Evolutionary conservation across 2,797 vertebrate genomes (phyloP), one percentile per base, ranked within the genome.

Genomic region (Enteromius thamalakanensis): DNA sequence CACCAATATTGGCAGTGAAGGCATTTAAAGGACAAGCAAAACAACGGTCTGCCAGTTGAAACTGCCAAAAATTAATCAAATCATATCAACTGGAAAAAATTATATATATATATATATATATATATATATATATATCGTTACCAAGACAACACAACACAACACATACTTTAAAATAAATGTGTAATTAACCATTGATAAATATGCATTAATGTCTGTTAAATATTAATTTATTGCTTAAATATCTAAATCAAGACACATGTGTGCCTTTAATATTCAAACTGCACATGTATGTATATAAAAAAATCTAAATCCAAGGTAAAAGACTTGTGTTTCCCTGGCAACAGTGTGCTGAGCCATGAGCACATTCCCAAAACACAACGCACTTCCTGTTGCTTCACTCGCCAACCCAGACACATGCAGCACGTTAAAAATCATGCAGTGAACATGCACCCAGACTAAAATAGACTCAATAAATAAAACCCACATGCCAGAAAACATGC

Each of bases 351-450:
- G 64, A 76, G 76, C 80, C 60, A 87, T 72, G 68, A 85, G 81
- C 77, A 71, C 81, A 85, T 83, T 86, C 82, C 87, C 79, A 79
- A 84, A 88, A 80, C 82, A 67, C 47, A 84, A 85, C 84, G 70
- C 81, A 75, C 84, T 86, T 86, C 84, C 84, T 84, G 84, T 84
- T 84, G 77, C 75, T 81, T 83, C 79, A 80, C 53, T 86, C 76
- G 62, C 55, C 81, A 81, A 80, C 49, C 42, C 79, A 67, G 75
- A 80, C 67, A 70, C 81, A 85, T 60, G 77, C 47, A 71, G 45
- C 45, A 82, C 65, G 15, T 58, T 62, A 81, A 62, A 42, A 75
- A 75, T 29, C 40, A 51, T 40, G 40, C 32, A 70, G 49, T 12
- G 26, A 77, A 77, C 64, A 62, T 40, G 29, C 26, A 78, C 37